These are phyloP conservation scores for Thecophora atra DNA, from an alignment of 2,888 invertebrate genomes.

Conservation along the genomic window DNA sequence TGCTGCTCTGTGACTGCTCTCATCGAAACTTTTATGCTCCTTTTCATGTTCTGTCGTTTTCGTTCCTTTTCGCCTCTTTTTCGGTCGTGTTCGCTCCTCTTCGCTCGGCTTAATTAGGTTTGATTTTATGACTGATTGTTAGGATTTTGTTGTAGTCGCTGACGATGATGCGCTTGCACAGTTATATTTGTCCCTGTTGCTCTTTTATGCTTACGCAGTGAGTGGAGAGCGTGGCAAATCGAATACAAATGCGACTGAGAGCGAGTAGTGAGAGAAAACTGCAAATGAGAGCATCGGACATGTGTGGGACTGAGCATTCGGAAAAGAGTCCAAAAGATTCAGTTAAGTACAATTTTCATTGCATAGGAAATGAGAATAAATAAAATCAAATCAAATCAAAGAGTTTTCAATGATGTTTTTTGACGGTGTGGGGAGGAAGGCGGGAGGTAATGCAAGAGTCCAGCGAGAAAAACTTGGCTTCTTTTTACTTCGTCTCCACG, in stretches of 20 bases:
- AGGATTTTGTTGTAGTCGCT: background rate
- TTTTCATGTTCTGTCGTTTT: background rate
- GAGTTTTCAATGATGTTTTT: no score
- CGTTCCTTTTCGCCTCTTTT: conserved; percentile 20
- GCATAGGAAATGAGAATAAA: background rate
- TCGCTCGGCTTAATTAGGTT: conserved; percentile 28
- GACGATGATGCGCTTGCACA: background rate
- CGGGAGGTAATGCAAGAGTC: no score
- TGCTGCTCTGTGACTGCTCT: conserved; percentile 16
- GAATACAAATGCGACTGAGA: background rate
- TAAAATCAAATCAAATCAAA: background rate
- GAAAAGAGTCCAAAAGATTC: no score
- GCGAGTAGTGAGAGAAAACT: background rate
- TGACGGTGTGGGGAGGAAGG: no score
- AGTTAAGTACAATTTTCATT: background rate
- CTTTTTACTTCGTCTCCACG: no score
- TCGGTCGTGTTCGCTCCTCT: conserved; percentile 31
- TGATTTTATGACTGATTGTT: conserved; percentile 35
- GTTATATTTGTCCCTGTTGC: background rate
- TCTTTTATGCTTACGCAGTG: background rate
- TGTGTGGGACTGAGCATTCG: no score
- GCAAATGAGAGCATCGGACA: background rate
- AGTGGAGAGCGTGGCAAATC: background rate
- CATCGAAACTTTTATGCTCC: conserved; percentile 20
- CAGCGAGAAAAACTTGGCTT: no score